Evolutionary conservation across 1,140 invertebrate genomes (phyloP).

Genomic region (Frieseomelitta varia): DNA sequence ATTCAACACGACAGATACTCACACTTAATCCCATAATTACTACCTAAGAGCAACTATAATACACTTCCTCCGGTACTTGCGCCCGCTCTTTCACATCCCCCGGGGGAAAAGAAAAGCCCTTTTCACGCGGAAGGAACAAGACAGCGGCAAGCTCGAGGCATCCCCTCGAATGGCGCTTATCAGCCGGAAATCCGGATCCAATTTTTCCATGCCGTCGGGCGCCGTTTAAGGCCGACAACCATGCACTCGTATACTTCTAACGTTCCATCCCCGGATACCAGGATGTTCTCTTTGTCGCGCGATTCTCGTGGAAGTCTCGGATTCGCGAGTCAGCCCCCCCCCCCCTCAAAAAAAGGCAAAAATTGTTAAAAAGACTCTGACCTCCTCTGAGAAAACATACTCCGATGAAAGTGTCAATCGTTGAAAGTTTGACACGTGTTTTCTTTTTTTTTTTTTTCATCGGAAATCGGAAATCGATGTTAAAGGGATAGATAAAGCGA

Average conservation of each 20-base stretch:
- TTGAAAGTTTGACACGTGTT: too few relatives aligned
- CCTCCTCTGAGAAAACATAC: too few relatives aligned
- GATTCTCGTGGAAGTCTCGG: slow-evolving; percentile 13
- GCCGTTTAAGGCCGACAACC: not conserved
- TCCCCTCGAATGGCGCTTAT: slow-evolving; percentile 6
- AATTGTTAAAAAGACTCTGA: not conserved
- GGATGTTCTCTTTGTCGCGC: slow-evolving; percentile 20
- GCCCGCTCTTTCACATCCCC: not conserved
- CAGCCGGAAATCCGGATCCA: slow-evolving; percentile 33
- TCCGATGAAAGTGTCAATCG: too few relatives aligned
- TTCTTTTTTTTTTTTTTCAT: too few relatives aligned
- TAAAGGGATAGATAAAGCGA: too few relatives aligned
- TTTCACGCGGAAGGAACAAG: not conserved
- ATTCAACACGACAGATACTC: not conserved
- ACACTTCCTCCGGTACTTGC: not conserved
- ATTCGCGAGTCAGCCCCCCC: slow-evolving; percentile 8
- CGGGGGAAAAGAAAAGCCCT: not conserved
- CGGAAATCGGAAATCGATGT: too few relatives aligned
- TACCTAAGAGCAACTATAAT: not conserved
- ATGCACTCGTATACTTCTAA: not conserved
- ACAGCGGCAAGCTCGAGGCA: not conserved
- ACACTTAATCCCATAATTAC: not conserved
- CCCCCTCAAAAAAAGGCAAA: too few relatives aligned
- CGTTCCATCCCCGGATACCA: not conserved
- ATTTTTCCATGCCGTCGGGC: slow-evolving; percentile 22